Evolutionary conservation across 2,888 invertebrate genomes (phyloP).

Genomic region (Cephus sareptanus): DNA sequence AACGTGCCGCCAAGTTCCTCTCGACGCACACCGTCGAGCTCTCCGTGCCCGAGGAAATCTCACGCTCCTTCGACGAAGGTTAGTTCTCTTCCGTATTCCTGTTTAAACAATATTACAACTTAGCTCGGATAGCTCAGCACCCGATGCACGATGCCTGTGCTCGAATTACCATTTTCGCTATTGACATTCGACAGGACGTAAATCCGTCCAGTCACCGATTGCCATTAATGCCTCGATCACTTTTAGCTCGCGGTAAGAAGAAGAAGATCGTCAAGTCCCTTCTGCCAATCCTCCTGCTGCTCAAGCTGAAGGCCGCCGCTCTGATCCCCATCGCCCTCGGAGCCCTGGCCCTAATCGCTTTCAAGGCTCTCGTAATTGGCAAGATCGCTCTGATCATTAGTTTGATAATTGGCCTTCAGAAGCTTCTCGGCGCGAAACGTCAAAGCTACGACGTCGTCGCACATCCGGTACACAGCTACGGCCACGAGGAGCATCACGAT

Average conservation of each 20-base stretch:
- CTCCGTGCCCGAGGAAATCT: constrained; percentile 82
- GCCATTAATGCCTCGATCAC: background rate
- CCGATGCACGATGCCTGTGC: background rate
- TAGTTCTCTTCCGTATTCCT: constrained; percentile 52
- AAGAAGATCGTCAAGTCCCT: constrained; percentile 84
- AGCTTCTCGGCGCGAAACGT: constrained; percentile 78
- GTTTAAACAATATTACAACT: background rate
- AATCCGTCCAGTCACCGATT: background rate
- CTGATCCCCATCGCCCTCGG: constrained; percentile 83
- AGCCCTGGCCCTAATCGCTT: constrained; percentile 80
- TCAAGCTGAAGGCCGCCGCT: constrained; percentile 83
- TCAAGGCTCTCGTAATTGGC: constrained; percentile 86
- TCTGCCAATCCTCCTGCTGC: constrained; percentile 78
- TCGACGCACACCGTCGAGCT: constrained; percentile 84
- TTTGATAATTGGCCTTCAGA: constrained; percentile 82
- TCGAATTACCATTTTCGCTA: background rate
- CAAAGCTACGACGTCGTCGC: constrained; percentile 77
- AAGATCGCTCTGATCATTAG: constrained; percentile 85
- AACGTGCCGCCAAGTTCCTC: constrained; percentile 80
- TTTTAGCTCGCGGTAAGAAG: constrained; percentile 75
- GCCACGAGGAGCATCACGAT: constrained; percentile 67
- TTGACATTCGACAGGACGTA: too few species aligned
- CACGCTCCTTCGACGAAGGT: constrained; percentile 87
- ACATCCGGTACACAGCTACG: constrained; percentile 57
- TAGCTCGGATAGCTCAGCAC: too few species aligned